These are phyloP conservation scores for Manacus vitellinus DNA, from an alignment of 2,113 vertebrate genomes.

Conservation along the genomic window DNA sequence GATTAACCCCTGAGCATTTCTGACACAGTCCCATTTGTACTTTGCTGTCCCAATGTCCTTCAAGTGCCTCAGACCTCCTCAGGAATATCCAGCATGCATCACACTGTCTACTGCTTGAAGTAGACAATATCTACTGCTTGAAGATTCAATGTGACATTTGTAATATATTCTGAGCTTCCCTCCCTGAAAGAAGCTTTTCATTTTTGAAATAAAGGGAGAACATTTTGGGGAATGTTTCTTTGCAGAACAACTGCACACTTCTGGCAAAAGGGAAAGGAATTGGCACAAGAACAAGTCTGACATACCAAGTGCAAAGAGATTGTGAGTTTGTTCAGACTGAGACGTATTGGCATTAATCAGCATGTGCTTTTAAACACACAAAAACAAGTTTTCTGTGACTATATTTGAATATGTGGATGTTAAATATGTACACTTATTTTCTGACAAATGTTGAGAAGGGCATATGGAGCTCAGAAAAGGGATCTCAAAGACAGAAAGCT, in stretches of 20 bases:
- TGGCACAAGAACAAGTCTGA: background rate
- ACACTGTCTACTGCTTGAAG: background rate
- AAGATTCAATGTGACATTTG: slow-evolving; percentile 39
- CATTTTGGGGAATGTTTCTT: background rate
- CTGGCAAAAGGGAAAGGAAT: background rate
- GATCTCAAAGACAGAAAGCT: background rate
- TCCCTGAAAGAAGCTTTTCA: slow-evolving; percentile 27
- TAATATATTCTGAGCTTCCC: background rate
- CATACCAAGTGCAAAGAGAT: slow-evolving; percentile 22
- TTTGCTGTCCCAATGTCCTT: background rate
- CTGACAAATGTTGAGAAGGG: background rate
- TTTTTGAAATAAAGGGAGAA: background rate
- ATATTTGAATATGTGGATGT: slow-evolving; percentile 25
- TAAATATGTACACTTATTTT: background rate
- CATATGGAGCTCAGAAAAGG: background rate
- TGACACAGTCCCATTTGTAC: background rate
- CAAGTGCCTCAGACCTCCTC: background rate
- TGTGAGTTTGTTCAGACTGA: slow-evolving; percentile 48
- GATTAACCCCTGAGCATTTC: background rate
- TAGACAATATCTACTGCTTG: background rate
- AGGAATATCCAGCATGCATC: background rate
- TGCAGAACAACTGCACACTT: background rate
- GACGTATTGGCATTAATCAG: slow-evolving; percentile 48
- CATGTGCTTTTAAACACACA: slow-evolving; percentile 26
- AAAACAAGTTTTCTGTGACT: slow-evolving; percentile 1